A percentile compares a stretch with the other conserved stretches of the same genome.
Evolutionary conservation across 2,888 invertebrate species (phyloP).

Genomic region (Eulithis testata): DNA sequence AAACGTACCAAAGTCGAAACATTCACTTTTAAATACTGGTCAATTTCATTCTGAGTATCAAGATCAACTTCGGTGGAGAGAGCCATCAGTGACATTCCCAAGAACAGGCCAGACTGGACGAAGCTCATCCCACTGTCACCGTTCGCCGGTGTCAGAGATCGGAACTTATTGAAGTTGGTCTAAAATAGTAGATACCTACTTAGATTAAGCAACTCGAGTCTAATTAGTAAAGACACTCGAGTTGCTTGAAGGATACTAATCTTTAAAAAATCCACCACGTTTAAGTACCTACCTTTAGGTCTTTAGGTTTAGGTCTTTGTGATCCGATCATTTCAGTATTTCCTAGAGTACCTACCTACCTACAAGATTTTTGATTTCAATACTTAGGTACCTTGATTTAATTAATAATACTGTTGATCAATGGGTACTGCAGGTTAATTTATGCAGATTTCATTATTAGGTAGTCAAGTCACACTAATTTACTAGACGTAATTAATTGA

Average conservation of each 20-base stretch:
- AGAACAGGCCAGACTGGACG: conserved; percentile 70
- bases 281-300: no score
- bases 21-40: conserved; percentile 53
- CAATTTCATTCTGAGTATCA: conserved; percentile 63
- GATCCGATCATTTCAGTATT: no score
- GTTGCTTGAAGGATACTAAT: no score
- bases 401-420: not conserved
- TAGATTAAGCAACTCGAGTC: no score
- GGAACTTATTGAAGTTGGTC: conserved; percentile 63
- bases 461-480: conserved; percentile 18
- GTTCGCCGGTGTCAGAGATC: conserved; percentile 57
- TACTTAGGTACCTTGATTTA: not conserved
- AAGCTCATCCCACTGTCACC: conserved; percentile 75
- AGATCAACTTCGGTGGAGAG: conserved; percentile 67
- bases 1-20: conserved; percentile 58
- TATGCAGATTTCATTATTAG: conserved; percentile 10
- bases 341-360: no score
- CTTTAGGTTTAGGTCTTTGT: no score
- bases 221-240: not conserved
- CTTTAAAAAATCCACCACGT: no score
- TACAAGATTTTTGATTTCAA: no score
- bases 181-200: conserved; percentile 39
- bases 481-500: conserved; percentile 8
- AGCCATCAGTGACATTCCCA: conserved; percentile 63
- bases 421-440: not conserved